Evolutionary conservation across 1,140 invertebrate genomes (phyloP).

Genomic region (Drosophila sp.): DNA sequence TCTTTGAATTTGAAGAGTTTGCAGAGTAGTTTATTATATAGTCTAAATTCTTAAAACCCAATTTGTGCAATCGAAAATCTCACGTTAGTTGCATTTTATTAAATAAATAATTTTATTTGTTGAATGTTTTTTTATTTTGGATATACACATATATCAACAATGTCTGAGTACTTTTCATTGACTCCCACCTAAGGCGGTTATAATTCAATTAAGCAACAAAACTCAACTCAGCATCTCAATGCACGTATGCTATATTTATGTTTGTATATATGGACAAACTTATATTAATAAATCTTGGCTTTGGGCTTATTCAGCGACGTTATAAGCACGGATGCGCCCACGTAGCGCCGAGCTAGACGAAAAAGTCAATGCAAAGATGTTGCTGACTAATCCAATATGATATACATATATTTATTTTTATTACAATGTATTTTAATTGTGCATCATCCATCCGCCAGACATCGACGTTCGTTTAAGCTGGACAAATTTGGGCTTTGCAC

Average conservation of each 20-base stretch:
- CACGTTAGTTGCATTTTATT: neutral
- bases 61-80: too few species aligned
- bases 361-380: conserved; percentile 48
- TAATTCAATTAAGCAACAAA: conserved; percentile 74
- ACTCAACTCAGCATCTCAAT: conserved; percentile 21
- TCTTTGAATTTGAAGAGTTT: too few species aligned
- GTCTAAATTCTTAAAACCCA: too few species aligned
- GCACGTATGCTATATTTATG: conserved; percentile 11
- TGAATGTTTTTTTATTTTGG: neutral
- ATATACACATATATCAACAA: too few species aligned
- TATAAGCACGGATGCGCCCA: conserved; percentile 59
- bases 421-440: conserved; percentile 63
- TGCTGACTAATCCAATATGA: conserved; percentile 62
- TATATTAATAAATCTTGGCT: conserved; percentile 53
- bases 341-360: conserved; percentile 60
- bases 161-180: conserved; percentile 29
- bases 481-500: conserved; percentile 59
- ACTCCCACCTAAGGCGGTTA: conserved; percentile 69
- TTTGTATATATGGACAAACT: conserved; percentile 6
- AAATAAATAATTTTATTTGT: neutral
- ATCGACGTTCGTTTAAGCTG: conserved; percentile 20
- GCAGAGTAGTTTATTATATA: too few species aligned
- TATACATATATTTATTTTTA: neutral
- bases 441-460: conserved; percentile 73
- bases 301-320: conserved; percentile 35